Evolutionary conservation across 2,888 invertebrate species (phyloP).

Genomic region (Nomada ruficornis): DNA sequence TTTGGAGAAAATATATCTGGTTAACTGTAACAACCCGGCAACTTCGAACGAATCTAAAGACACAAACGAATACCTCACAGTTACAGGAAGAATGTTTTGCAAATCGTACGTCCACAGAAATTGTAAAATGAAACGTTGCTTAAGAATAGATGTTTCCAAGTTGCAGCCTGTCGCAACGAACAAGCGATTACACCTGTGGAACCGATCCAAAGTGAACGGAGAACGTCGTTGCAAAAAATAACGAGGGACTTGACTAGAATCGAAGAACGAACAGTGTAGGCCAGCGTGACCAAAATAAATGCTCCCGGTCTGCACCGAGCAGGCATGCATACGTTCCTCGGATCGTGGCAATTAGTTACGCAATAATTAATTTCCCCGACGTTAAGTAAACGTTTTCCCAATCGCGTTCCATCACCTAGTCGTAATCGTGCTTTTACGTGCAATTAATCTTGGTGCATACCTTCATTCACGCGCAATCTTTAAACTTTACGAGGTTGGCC

Average conservation of each 20-base stretch:
- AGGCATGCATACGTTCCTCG: neutral
- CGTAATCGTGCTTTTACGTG: neutral
- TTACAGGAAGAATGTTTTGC: neutral
- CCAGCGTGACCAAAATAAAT: slow-evolving; percentile 57
- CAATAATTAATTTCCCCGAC: slow-evolving; percentile 23
- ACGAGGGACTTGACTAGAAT: slow-evolving; percentile 43
- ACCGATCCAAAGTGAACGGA: slow-evolving; percentile 24
- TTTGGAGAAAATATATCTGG: too few relatives aligned
- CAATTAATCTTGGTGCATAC: neutral
- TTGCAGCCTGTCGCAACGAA: slow-evolving; percentile 15
- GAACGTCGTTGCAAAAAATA: slow-evolving; percentile 50
- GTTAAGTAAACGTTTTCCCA: neutral
- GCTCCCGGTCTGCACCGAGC: slow-evolving; percentile 26
- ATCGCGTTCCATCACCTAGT: neutral
- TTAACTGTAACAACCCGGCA: too few relatives aligned
- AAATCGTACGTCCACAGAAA: neutral
- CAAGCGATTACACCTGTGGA: slow-evolving; percentile 4
- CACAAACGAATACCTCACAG: too few relatives aligned
- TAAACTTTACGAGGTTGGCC: neutral
- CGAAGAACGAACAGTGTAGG: slow-evolving; percentile 34
- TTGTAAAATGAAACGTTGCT: slow-evolving; percentile 12
- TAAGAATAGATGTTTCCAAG: neutral
- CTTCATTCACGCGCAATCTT: neutral
- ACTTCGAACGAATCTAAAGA: too few relatives aligned
- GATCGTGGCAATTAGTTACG: slow-evolving; percentile 40